A percentile compares a stretch with the other conserved stretches of the same genome.
Conservation (phyloP, 2,888 invertebrate genomes). For the Hermodice carunculata region DNA sequence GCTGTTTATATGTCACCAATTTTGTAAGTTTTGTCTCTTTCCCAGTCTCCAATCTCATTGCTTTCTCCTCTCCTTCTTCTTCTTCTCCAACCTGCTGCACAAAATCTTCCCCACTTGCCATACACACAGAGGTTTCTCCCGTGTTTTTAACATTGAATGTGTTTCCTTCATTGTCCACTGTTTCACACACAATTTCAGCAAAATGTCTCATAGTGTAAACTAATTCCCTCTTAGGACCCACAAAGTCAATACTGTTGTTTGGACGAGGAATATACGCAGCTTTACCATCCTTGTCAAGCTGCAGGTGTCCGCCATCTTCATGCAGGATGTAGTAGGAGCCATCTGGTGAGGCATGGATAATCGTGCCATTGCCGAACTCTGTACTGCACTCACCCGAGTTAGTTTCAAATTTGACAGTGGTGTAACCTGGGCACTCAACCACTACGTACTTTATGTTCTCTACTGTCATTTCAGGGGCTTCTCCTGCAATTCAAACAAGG, state of each 20-base stretch:
- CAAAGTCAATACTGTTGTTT: slow-evolving; percentile 44
- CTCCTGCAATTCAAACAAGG: too few relatives aligned
- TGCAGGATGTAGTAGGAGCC: slow-evolving; percentile 65
- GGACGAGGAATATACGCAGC: slow-evolving; percentile 55
- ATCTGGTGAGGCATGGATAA: slow-evolving; percentile 61
- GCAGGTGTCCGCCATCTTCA: slow-evolving; percentile 56
- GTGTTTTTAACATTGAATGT: slow-evolving; percentile 62
- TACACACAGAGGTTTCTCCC: slow-evolving; percentile 59
- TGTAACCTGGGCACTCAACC: slow-evolving; percentile 68
- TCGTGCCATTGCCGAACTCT: slow-evolving; percentile 65
- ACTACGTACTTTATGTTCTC: slow-evolving; percentile 60
- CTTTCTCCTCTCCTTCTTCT: slow-evolving; percentile 44
- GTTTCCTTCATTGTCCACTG: slow-evolving; percentile 64
- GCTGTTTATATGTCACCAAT: slow-evolving; percentile 54
- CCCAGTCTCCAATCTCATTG: background rate
- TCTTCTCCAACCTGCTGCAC: slow-evolving; percentile 20
- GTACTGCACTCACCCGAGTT: slow-evolving; percentile 62
- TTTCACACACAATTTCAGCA: slow-evolving; percentile 60
- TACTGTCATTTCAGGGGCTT: slow-evolving; percentile 40
- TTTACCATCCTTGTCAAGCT: slow-evolving; percentile 44
- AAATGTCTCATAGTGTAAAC: slow-evolving; percentile 63
- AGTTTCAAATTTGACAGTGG: slow-evolving; percentile 67
- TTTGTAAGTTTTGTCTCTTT: slow-evolving; percentile 17
- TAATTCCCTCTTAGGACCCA: slow-evolving; percentile 48
- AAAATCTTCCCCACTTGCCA: slow-evolving; percentile 44